Conservation (phyloP, 2,888 invertebrate species). For the Thalpophila matura region DNA sequence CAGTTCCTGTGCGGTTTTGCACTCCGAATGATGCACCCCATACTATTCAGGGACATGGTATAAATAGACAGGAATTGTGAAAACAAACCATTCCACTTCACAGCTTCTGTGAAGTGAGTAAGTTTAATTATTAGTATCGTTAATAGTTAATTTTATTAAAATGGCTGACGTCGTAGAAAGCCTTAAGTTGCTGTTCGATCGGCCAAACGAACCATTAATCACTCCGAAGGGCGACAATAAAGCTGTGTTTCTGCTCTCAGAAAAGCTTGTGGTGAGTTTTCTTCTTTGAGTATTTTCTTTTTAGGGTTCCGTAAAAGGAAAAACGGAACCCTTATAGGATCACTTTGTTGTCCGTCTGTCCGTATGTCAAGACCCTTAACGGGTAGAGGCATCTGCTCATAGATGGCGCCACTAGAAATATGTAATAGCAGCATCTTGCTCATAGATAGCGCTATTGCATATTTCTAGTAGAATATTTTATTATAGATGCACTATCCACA, state of each 20-base stretch:
- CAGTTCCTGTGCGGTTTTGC: constrained; percentile 72
- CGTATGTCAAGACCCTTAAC: too few species aligned
- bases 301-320: too few species aligned
- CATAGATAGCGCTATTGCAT: too few species aligned
- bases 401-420: too few species aligned
- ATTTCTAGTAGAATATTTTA: too few species aligned
- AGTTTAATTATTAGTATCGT: constrained; percentile 42
- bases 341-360: too few species aligned
- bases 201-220: constrained; percentile 91
- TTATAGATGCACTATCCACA: too few species aligned
- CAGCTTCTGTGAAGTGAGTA: constrained; percentile 82
- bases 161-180: constrained; percentile 74
- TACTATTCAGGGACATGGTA: constrained; percentile 35
- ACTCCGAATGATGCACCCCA: constrained; percentile 69
- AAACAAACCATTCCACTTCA: constrained; percentile 75
- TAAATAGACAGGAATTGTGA: constrained; percentile 65
- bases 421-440: too few species aligned
- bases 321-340: too few species aligned
- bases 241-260: constrained; percentile 91
- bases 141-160: constrained; percentile 54
- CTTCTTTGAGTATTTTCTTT: too few species aligned
- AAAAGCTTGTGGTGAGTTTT: constrained; percentile 91
- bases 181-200: constrained; percentile 89
- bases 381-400: too few species aligned
- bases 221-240: constrained; percentile 91